Conservation (phyloP, 2,113 vertebrate species). For the Engystomops pustulosus region DNA sequence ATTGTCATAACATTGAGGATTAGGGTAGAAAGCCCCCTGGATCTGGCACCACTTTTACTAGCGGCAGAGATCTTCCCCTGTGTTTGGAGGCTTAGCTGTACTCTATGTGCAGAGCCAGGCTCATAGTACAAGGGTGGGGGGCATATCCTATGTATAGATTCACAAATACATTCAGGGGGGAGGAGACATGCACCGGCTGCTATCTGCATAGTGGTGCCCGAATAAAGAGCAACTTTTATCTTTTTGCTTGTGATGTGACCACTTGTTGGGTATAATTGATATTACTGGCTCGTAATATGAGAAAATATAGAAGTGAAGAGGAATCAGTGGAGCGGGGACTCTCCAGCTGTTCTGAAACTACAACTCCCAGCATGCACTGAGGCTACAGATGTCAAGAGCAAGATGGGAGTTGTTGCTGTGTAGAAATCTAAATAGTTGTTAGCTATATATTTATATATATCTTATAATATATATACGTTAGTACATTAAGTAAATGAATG, state of each 20-base stretch:
- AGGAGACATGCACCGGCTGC: conserved; percentile 27
- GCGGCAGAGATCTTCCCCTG: conserved; percentile 5
- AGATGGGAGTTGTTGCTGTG: neutral
- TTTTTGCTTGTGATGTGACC: neutral
- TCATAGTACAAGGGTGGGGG: conserved; percentile 8
- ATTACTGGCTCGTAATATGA: neutral
- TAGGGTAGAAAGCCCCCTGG: conserved; percentile 68
- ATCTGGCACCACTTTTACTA: conserved; percentile 48
- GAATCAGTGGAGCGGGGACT: neutral
- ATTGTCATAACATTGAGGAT: conserved; percentile 72
- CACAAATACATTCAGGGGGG: conserved; percentile 25
- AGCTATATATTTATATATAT: no score
- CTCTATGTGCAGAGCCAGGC: neutral
- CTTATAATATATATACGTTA: no score
- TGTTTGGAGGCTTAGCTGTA: conserved; percentile 32
- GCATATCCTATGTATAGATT: conserved; percentile 25
- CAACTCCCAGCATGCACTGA: neutral
- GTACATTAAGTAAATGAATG: no score
- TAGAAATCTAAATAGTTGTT: no score
- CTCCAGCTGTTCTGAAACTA: neutral
- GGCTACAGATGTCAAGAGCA: neutral
- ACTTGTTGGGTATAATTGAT: neutral
- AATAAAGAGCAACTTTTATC: neutral
- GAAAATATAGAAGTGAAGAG: neutral
- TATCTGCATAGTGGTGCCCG: neutral